Evolutionary conservation across 2,888 invertebrate genomes (phyloP).

Genomic region (Lithophane ornitopus): DNA sequence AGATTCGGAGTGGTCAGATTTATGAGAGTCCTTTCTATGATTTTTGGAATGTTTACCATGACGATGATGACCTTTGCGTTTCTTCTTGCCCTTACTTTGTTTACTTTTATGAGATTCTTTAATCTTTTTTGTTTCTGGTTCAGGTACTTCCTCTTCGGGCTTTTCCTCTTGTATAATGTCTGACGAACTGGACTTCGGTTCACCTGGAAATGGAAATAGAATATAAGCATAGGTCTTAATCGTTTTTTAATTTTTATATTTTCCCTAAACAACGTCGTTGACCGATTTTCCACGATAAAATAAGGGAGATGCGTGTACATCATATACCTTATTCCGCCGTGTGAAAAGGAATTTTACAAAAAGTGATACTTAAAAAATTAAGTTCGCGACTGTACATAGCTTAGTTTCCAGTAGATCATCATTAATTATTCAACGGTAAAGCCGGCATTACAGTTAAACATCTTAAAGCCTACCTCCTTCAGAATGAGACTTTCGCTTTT

Average conservation of each 20-base stretch:
- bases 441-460: not conserved
- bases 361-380: not conserved
- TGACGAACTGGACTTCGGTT: conserved; percentile 80
- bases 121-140: conserved; percentile 72
- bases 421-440: not conserved
- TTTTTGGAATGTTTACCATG: conserved; percentile 88
- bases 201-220: conserved; percentile 73
- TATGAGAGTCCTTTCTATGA: conserved; percentile 82
- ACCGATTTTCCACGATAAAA: not conserved
- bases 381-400: not conserved
- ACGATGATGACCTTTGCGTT: conserved; percentile 86
- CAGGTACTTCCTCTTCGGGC: conserved; percentile 62
- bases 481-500: conserved; percentile 84
- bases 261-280: not conserved
- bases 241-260: not conserved
- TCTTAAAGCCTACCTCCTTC: conserved; percentile 64
- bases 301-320: not conserved
- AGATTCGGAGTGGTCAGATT: conserved; percentile 77
- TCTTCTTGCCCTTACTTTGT: conserved; percentile 85
- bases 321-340: not conserved
- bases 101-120: conserved; percentile 86
- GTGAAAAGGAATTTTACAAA: not conserved
- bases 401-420: not conserved
- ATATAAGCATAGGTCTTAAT: not conserved
- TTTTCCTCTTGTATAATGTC: conserved; percentile 72